Base-by-base conservation (phyloP, 2,888 invertebrate genomes). In the Nemurella pictetii region DNA sequence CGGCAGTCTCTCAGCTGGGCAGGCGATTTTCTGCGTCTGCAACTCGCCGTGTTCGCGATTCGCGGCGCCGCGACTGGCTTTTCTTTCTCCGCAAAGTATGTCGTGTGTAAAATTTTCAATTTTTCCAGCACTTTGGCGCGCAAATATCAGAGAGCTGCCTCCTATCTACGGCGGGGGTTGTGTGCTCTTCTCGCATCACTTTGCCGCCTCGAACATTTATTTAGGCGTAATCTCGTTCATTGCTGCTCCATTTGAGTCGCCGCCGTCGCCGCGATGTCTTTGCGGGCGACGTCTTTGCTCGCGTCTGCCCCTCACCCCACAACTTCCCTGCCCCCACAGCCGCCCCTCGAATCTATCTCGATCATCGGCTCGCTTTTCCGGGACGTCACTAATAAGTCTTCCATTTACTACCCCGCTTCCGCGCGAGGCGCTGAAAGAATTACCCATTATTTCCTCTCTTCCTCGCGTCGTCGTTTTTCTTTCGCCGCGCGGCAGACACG, bases 381-480 rank as follows among this genome's bases (percentile, higher is more conserved):
- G 30, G 32, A 4, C 82, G 28, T 55, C 72, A 55, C 55, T 82
- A 82, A 82, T 82, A 55, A 82, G 82, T 82, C 84, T 55, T 72
- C 84, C 55, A 81, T 83, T 82, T 84, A 73, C 81, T 78, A 27
- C 84, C 78, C 27, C 80, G 27, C 29, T 20, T 36, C 20, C 20
- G 27, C 84, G 78, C 84, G 55, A n/a, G n/a, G n/a, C n/a, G n/a
- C n/a, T n/a, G 26, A n/a, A 29, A 32, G 35, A 80, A 25, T 77
- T 28, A 26, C 80, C 36, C 30, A 55, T 55, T 55, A 55, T 55
- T 55, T 55, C 20, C 29, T 55, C 27, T 80, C 75, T 26, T 83
- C 81, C 73, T 80, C 83, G 27, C 15, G 20, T 80, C 27, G 5
- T 81, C 32, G 78, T 74, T 35, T 80, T 80, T 74, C 72, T 80